A percentile compares a stretch with the other conserved stretches of the same genome.
phyloP scores from a whole-genome alignment of 2,888 invertebrate genomes.

The Mimachlamys varia region DNA sequence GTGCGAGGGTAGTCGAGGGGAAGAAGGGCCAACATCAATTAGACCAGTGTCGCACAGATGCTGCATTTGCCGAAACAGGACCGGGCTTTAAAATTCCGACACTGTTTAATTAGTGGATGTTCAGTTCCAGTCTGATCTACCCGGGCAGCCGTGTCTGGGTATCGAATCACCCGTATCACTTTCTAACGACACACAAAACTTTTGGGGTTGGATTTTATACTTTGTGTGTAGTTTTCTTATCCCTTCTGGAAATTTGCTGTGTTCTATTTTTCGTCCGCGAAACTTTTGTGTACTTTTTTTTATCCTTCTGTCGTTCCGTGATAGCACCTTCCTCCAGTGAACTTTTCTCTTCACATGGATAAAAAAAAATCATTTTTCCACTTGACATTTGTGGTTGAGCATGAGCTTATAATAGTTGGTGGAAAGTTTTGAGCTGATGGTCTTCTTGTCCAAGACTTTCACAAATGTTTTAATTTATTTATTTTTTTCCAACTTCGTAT shows the following conservation, averaged over 20 bases:
- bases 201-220: not conserved
- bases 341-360: too few relatives aligned
- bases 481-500: not conserved
- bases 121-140: not conserved
- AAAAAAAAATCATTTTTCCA: too few relatives aligned
- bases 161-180: not conserved
- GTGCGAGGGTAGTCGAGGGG: constrained; percentile 28
- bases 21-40: constrained; percentile 1
- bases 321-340: too few relatives aligned
- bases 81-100: not conserved
- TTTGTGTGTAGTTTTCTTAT: not conserved
- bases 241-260: not conserved
- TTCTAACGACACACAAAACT: not conserved
- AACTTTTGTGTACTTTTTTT: too few relatives aligned
- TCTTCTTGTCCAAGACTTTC: too few relatives aligned
- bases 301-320: too few relatives aligned
- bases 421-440: too few relatives aligned
- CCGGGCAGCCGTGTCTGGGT: not conserved
- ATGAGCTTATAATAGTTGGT: too few relatives aligned
- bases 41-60: not conserved
- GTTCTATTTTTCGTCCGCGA: not conserved
- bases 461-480: too few relatives aligned
- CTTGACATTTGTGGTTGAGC: too few relatives aligned
- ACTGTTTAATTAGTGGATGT: not conserved
- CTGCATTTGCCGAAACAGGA: not conserved